A percentile compares a stretch with the other conserved stretches of the same genome.
Evolutionary conservation across 2,888 invertebrate species (phyloP).

Genomic region (Pseudococcus jackbeardsleyi): DNA sequence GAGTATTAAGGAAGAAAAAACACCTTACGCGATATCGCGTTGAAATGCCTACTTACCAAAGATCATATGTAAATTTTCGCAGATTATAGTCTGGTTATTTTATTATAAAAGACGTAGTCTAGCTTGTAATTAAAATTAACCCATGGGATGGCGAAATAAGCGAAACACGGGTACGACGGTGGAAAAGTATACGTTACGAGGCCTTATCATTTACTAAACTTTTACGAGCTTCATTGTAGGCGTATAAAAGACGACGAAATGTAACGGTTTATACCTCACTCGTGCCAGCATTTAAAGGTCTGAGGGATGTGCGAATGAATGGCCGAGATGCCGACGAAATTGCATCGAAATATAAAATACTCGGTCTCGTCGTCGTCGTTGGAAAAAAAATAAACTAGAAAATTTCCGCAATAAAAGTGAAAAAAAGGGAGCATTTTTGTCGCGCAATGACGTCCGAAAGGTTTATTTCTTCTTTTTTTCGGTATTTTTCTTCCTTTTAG

Average conservation of each 20-base stretch:
- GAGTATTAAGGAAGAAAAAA: not conserved
- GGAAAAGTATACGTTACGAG: not conserved
- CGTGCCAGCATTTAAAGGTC: too few species aligned
- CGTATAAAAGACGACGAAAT: not conserved
- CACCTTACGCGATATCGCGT: not conserved
- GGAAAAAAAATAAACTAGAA: too few species aligned
- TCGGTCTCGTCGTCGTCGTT: too few species aligned
- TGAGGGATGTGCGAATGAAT: too few species aligned
- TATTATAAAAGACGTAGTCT: not conserved
- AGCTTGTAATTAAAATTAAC: slow-evolving; percentile 13
- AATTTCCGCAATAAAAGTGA: too few species aligned
- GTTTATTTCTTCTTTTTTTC: too few species aligned
- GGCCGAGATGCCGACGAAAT: too few species aligned
- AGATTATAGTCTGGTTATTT: not conserved
- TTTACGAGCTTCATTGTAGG: slow-evolving; percentile 9
- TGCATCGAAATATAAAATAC: too few species aligned
- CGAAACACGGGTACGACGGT: not conserved
- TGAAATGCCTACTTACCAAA: not conserved
- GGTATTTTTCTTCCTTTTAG: too few species aligned
- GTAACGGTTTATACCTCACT: too few species aligned
- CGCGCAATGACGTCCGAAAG: too few species aligned
- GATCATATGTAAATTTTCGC: slow-evolving; percentile 11
- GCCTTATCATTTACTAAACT: not conserved
- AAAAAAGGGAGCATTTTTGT: too few species aligned
- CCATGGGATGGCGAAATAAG: not conserved